A percentile compares a stretch with the other conserved stretches of the same genome.
Conservation (phyloP, 2,888 invertebrate species). For the Oscheius sp. region DNA sequence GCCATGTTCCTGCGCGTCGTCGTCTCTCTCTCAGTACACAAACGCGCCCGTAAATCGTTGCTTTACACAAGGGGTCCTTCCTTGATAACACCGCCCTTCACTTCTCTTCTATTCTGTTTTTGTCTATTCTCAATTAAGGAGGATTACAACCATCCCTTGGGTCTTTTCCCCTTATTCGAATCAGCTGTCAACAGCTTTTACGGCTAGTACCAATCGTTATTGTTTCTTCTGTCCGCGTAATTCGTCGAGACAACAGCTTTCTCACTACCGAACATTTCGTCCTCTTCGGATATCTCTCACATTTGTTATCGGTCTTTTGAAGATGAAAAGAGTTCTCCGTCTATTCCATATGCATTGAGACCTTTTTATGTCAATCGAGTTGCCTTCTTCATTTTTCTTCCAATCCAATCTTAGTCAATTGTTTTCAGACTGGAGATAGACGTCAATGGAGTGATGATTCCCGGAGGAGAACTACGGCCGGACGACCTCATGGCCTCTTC, state of each 20-base stretch:
- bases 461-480: conserved; percentile 11
- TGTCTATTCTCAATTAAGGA: no score
- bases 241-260: no score
- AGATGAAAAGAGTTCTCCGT: no score
- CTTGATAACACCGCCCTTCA: conserved; percentile 19
- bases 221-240: no score
- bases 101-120: neutral
- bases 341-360: no score
- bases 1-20: neutral
- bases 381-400: neutral
- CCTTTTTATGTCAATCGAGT: neutral
- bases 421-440: neutral
- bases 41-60: conserved; percentile 29
- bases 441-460: conserved; percentile 18
- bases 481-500: neutral
- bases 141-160: no score
- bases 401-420: neutral
- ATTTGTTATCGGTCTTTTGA: no score
- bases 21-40: conserved; percentile 22
- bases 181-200: no score
- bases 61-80: conserved; percentile 24
- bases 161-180: neutral
- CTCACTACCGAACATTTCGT: no score
- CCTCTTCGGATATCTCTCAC: no score
- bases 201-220: no score